A percentile compares a stretch with the other conserved stretches of the same genome.
Evolutionary conservation across 2,113 vertebrate genomes (phyloP).

Genomic region (Australoheros scitulus): DNA sequence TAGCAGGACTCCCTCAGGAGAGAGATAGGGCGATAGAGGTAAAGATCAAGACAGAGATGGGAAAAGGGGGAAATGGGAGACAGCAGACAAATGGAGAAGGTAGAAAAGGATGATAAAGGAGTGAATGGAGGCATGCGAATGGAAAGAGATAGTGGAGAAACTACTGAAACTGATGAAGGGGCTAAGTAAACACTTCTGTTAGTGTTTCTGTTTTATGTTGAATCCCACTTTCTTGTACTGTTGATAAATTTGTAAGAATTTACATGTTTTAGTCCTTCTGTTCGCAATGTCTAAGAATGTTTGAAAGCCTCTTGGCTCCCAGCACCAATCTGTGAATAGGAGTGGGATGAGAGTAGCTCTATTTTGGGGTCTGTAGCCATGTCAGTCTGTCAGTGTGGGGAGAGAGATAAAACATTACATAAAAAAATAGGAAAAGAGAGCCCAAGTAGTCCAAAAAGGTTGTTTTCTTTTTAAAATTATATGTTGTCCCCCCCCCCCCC

Average conservation of each 20-base stretch:
- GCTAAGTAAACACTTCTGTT: neutral
- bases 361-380: conserved; percentile 49
- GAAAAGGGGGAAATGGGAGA: neutral
- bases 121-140: neutral
- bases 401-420: conserved; percentile 37
- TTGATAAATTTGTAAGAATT: neutral
- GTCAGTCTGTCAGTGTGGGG: conserved; percentile 42
- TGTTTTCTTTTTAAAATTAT: too few relatives aligned
- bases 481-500: too few relatives aligned
- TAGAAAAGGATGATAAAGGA: neutral
- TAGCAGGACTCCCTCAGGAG: conserved; percentile 35
- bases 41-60: conserved; percentile 10
- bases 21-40: conserved; percentile 20
- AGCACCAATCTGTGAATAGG: conserved; percentile 43
- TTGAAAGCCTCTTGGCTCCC: conserved; percentile 39
- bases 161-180: neutral
- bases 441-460: neutral
- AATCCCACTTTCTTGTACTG: neutral
- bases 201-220: neutral
- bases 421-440: neutral
- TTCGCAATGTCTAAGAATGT: neutral
- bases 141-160: conserved; percentile 2
- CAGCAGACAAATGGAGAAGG: neutral
- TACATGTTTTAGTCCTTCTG: neutral
- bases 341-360: conserved; percentile 53